These are phyloP conservation scores for Pteropus rufus DNA, from an alignment of 2,797 vertebrate genomes.

Conservation along the genomic window DNA sequence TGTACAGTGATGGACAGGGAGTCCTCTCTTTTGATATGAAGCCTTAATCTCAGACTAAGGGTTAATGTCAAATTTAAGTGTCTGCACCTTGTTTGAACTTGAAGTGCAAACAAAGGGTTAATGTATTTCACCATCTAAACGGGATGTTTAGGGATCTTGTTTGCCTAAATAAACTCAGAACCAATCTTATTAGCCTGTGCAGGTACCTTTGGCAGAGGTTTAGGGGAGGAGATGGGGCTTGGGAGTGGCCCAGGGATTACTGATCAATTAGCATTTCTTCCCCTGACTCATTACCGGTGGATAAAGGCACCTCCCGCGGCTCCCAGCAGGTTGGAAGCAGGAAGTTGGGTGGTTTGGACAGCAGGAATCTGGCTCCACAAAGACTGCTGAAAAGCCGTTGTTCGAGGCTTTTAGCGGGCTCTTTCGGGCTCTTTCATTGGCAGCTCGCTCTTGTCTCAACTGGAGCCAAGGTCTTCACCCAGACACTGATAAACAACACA, in stretches of 20 bases:
- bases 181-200: not conserved
- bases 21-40: not conserved
- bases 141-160: not conserved
- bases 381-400: slow-evolving; percentile 55
- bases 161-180: not conserved
- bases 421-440: slow-evolving; percentile 32
- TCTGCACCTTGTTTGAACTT: not conserved
- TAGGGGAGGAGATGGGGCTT: not conserved
- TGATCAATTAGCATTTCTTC: slow-evolving; percentile 20
- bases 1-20: not conserved
- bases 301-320: slow-evolving; percentile 53
- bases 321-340: slow-evolving; percentile 67
- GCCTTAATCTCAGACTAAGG: not conserved
- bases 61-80: not conserved
- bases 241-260: not conserved
- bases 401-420: slow-evolving; percentile 49
- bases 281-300: slow-evolving; percentile 11
- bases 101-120: not conserved
- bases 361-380: slow-evolving; percentile 67
- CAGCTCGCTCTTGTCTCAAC: slow-evolving; percentile 19
- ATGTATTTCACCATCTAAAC: not conserved
- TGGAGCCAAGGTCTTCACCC: slow-evolving; percentile 55
- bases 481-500: slow-evolving; percentile 60
- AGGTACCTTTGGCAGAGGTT: not conserved
- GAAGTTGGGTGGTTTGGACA: slow-evolving; percentile 69